phyloP scores from a whole-genome alignment of 2,888 invertebrate species.

The Conus canariensis region DNA sequence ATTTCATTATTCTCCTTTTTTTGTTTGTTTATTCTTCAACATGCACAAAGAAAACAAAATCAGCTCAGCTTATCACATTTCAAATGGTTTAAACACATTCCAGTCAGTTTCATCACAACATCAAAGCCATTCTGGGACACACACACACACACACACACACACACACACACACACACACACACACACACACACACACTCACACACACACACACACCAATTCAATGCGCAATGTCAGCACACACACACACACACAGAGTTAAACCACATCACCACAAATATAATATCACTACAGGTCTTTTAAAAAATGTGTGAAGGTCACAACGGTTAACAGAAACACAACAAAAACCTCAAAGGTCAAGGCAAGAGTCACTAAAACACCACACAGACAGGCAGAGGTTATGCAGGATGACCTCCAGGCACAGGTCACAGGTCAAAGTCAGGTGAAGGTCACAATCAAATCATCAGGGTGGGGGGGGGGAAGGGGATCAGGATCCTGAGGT shows the following conservation, averaged over 20 bases:
- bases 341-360: background rate
- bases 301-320: slow-evolving; percentile 3
- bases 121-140: background rate
- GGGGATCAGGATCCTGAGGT: background rate
- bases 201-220: background rate
- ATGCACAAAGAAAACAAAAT: no score
- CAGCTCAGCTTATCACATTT: no score
- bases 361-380: background rate
- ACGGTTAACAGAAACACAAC: background rate
- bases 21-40: no score
- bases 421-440: slow-evolving; percentile 26
- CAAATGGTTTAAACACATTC: no score
- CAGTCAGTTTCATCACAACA: no score
- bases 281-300: background rate
- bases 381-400: background rate
- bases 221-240: background rate
- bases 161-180: slow-evolving; percentile 12
- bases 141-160: slow-evolving; percentile 27
- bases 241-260: background rate
- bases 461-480: background rate
- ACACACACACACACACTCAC: slow-evolving; percentile 28
- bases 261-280: background rate
- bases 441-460: slow-evolving; percentile 3
- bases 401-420: background rate
- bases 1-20: no score